Percentiles rank a stretch among this genome's conserved stretches.
phyloP scores from a whole-genome alignment of 2,888 invertebrate species.

The Colostygia pectinataria region DNA sequence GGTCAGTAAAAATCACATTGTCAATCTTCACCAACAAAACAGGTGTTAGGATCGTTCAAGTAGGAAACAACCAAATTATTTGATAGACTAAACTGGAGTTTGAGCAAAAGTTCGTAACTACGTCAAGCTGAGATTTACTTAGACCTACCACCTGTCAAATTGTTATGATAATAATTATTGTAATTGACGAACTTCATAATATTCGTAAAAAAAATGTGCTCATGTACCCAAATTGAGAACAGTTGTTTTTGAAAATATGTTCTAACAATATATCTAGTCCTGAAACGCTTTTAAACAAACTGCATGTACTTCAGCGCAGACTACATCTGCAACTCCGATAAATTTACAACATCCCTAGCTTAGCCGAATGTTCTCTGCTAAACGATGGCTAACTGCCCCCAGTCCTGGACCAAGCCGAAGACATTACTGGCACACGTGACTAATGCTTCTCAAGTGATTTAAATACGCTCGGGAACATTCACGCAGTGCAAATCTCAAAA shows the following conservation, averaged over 20 bases:
- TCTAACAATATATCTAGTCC: too few species aligned
- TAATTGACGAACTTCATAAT: too few species aligned
- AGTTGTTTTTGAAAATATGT: too few species aligned
- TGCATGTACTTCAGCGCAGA: background rate
- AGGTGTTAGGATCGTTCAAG: too few species aligned
- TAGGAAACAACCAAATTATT: too few species aligned
- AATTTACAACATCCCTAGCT: slow-evolving; percentile 12
- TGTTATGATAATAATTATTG: too few species aligned
- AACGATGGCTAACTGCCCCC: slow-evolving; percentile 24
- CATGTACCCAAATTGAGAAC: too few species aligned
- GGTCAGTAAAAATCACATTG: too few species aligned
- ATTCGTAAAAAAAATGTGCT: too few species aligned
- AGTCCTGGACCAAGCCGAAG: slow-evolving; percentile 19
- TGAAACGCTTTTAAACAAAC: slow-evolving; percentile 4
- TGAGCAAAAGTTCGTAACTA: slow-evolving; percentile 34
- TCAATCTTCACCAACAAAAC: too few species aligned
- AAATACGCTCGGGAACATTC: slow-evolving; percentile 19
- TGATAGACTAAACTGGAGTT: slow-evolving; percentile 8
- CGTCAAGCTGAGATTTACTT: slow-evolving; percentile 40
- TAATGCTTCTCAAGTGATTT: slow-evolving; percentile 26
- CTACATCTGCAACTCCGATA: slow-evolving; percentile 14
- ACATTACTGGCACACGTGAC: slow-evolving; percentile 23
- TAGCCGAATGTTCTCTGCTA: slow-evolving; percentile 10
- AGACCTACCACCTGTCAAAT: too few species aligned
- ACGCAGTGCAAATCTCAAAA: slow-evolving; percentile 16